Conservation (phyloP, 1,140 invertebrate species). For the Pollicipes pollicipes region DNA sequence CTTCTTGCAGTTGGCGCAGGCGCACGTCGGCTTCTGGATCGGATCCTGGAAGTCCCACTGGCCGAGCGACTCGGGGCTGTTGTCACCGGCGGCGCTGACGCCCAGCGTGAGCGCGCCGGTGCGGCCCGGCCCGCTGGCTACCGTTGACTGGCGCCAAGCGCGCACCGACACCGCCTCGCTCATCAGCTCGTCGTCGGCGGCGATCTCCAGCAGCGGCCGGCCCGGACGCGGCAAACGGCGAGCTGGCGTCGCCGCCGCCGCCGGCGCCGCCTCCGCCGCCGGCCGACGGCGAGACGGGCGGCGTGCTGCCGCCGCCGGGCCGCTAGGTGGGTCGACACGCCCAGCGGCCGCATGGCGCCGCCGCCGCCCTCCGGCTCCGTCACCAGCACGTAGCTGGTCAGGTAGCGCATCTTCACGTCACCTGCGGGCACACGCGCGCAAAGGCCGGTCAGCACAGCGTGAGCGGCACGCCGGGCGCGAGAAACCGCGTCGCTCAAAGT, state of each 20-base stretch:
- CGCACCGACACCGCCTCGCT: conserved; percentile 45
- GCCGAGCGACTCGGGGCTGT: conserved; percentile 25
- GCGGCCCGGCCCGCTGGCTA: conserved; percentile 24
- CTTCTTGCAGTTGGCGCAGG: conserved; percentile 44
- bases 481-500: no score
- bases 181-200: conserved; percentile 23
- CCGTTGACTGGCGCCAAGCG: conserved; percentile 51
- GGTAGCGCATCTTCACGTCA: conserved; percentile 83
- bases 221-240: conserved; percentile 19
- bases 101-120: conserved; percentile 13
- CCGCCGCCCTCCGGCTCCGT: background rate
- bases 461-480: no score
- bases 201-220: conserved; percentile 17
- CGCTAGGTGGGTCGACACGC: conserved; percentile 8
- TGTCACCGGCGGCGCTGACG: conserved; percentile 15
- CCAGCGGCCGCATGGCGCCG: conserved; percentile 23
- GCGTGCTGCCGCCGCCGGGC: background rate
- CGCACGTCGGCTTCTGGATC: conserved; percentile 54
- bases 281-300: background rate
- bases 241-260: conserved; percentile 9
- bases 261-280: conserved; percentile 6
- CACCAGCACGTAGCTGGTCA: conserved; percentile 76
- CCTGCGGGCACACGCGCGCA: no score
- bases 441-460: no score
- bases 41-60: conserved; percentile 77